Conservation (phyloP, 2,797 vertebrate species). For the Myotis myotis region DNA sequence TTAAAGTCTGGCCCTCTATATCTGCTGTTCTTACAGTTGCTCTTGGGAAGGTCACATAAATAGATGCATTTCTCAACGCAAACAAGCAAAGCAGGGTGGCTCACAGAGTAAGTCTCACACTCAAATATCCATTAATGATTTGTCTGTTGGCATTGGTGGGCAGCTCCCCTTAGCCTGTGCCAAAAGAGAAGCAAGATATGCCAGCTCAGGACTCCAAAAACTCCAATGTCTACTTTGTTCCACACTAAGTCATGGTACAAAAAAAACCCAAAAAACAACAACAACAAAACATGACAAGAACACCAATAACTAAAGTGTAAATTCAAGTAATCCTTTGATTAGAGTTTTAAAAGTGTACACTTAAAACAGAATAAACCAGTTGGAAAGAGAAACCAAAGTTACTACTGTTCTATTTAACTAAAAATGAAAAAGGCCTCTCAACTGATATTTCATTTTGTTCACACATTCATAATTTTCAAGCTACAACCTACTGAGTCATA, state of each 20-base stretch:
- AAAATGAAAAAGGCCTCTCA: neutral
- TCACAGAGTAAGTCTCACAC: neutral
- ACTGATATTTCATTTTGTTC: constrained; percentile 35
- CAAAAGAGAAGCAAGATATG: neutral
- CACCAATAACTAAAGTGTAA: constrained; percentile 3
- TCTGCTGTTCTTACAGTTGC: neutral
- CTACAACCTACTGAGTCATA: constrained; percentile 10
- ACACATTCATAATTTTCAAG: constrained; percentile 47
- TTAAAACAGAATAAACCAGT: constrained; percentile 40
- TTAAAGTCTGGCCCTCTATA: neutral
- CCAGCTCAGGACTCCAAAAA: neutral
- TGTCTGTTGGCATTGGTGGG: neutral
- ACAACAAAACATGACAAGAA: neutral
- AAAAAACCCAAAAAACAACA: neutral
- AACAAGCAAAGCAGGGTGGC: neutral
- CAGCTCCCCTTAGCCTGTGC: neutral
- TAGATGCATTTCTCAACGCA: constrained; percentile 23
- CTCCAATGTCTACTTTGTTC: neutral
- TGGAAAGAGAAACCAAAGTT: constrained; percentile 49
- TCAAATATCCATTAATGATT: neutral
- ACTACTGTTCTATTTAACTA: constrained; percentile 19
- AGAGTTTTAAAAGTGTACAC: constrained; percentile 40
- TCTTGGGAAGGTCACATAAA: neutral
- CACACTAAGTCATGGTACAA: constrained; percentile 7
- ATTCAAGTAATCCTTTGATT: constrained; percentile 39